Conservation (phyloP, 2,797 vertebrate species). For the Gymnothorax javanicus region DNA sequence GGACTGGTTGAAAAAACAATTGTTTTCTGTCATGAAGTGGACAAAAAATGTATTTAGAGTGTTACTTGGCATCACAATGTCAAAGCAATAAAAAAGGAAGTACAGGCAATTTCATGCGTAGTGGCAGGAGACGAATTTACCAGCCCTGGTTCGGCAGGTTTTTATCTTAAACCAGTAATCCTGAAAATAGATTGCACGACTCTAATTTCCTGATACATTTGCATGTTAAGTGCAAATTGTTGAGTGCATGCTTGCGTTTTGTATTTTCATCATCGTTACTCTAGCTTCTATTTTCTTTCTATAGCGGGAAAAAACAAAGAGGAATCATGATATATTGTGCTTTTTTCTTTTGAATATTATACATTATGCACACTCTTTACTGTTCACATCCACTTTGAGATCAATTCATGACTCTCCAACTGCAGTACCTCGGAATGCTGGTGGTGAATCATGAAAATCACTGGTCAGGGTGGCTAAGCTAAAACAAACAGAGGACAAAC, state of each 20-base stretch:
- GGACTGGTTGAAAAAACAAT: neutral
- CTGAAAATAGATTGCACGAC: conserved; percentile 7
- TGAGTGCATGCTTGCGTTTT: neutral
- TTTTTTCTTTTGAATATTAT: neutral
- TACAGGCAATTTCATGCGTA: conserved; percentile 6
- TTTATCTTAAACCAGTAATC: conserved; percentile 17
- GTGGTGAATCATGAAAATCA: neutral
- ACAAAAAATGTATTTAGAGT: neutral
- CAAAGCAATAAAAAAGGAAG: neutral
- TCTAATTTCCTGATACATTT: neutral
- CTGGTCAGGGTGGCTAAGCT: neutral
- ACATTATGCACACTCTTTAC: neutral
- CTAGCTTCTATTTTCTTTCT: neutral
- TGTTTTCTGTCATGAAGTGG: neutral
- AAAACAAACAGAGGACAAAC: neutral
- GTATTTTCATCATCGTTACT: neutral
- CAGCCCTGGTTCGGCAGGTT: neutral
- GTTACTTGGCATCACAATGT: neutral
- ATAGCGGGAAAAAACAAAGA: neutral
- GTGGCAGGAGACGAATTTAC: neutral
- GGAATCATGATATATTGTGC: neutral
- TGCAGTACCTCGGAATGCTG: neutral
- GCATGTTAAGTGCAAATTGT: neutral
- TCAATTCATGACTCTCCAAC: neutral
- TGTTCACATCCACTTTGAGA: neutral